phyloP scores from a whole-genome alignment of 64 coral and sea anemone genomes.

The Porites lutea region DNA sequence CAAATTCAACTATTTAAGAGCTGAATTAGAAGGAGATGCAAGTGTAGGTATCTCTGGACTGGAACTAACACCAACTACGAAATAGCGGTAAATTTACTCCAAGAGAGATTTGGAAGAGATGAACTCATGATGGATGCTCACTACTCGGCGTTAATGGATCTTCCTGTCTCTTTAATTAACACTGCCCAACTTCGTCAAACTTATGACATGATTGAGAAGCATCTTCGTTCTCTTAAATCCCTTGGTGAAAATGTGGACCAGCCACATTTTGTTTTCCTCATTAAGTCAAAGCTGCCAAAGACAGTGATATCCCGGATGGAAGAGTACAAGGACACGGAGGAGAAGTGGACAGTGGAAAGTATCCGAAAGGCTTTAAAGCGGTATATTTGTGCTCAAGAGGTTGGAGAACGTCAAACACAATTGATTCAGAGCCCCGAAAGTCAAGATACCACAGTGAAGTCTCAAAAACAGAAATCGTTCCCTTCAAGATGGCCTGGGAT shows the following conservation, averaged over 20 bases:
- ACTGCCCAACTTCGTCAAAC: slow-evolving; percentile 13
- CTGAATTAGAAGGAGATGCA: slow-evolving; percentile 24
- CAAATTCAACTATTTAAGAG: slow-evolving; percentile 22
- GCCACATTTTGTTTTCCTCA: slow-evolving; percentile 25
- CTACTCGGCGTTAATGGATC: slow-evolving; percentile 47
- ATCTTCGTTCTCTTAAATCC: slow-evolving; percentile 8
- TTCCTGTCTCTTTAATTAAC: slow-evolving; percentile 28
- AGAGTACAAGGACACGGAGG: not conserved
- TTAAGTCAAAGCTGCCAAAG: slow-evolving; percentile 51
- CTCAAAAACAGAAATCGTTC: not conserved
- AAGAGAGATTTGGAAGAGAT: slow-evolving; percentile 62
- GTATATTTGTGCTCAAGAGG: slow-evolving; percentile 55
- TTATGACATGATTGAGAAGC: slow-evolving; percentile 25
- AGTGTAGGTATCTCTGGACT: slow-evolving; percentile 51
- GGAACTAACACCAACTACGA: slow-evolving; percentile 45
- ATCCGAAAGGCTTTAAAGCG: slow-evolving; percentile 23
- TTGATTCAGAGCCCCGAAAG: slow-evolving; percentile 27
- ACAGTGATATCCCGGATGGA: slow-evolving; percentile 29
- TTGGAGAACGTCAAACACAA: slow-evolving; percentile 51
- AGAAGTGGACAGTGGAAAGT: slow-evolving; percentile 29
- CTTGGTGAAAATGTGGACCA: slow-evolving; percentile 9
- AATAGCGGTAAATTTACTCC: slow-evolving; percentile 58
- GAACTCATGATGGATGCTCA: slow-evolving; percentile 35
- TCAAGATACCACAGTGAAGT: slow-evolving; percentile 27
- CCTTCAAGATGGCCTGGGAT: not conserved